phyloP scores from a whole-genome alignment of 2,797 vertebrate genomes.

The Mus caroli region DNA sequence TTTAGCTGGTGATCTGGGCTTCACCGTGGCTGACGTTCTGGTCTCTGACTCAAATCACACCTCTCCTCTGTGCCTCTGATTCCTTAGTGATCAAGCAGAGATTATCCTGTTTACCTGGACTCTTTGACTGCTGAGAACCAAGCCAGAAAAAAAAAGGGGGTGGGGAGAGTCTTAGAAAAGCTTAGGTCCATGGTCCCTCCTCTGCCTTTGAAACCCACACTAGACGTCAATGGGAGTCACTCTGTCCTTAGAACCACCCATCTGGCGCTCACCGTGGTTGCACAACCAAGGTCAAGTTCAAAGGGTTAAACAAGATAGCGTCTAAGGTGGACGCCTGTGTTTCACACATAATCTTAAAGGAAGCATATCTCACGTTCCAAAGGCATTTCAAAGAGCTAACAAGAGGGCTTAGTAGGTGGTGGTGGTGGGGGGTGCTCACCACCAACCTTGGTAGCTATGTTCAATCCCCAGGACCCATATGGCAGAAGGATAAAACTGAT shows the following conservation, averaged over 20 bases:
- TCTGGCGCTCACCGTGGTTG: fast-evolving
- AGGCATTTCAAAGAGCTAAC: not conserved
- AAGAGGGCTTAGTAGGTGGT: not conserved
- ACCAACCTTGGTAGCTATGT: not conserved
- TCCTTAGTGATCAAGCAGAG: not conserved
- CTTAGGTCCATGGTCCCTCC: fast-evolving
- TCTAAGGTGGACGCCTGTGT: fast-evolving
- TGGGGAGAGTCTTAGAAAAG: not conserved
- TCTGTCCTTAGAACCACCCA: not conserved
- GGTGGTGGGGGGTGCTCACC: not conserved
- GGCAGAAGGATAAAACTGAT: not conserved
- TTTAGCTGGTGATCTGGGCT: not conserved
- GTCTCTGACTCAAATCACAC: not conserved
- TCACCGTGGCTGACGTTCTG: not conserved
- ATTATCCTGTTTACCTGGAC: not conserved
- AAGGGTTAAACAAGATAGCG: not conserved
- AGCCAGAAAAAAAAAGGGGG: not conserved
- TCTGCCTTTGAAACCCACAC: not conserved
- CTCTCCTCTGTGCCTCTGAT: not conserved
- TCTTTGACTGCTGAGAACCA: not conserved
- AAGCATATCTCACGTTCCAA: not conserved
- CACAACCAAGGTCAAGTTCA: not conserved
- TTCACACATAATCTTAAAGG: not conserved
- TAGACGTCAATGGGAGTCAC: not conserved
- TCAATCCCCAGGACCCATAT: not conserved